These are phyloP conservation scores for Percopsis omiscomaycus DNA, from an alignment of 2,797 vertebrate species.

Conservation along the genomic window DNA sequence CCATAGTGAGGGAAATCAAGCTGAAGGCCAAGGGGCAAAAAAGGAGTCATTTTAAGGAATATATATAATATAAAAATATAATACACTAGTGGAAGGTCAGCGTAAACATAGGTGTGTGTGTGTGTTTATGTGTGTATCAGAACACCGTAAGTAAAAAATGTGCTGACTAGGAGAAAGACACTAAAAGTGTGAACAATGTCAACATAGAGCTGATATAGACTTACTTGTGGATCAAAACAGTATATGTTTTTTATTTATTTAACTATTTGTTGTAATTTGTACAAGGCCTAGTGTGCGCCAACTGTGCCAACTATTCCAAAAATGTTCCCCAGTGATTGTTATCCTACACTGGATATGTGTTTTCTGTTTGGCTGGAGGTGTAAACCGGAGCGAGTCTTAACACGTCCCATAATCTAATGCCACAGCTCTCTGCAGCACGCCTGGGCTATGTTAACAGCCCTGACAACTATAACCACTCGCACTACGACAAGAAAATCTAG, in stretches of 20 bases:
- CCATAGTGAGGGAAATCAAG: not conserved
- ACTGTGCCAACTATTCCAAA: not conserved
- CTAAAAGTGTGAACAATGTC: not conserved
- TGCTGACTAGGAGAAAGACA: not conserved
- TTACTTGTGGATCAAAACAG: not conserved
- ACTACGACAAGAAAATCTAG: slow-evolving; percentile 31
- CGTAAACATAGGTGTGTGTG: not conserved
- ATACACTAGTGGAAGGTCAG: not conserved
- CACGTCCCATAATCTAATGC: slow-evolving; percentile 57
- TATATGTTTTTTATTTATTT: too few relatives aligned
- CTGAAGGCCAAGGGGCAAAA: not conserved
- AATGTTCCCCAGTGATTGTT: slow-evolving; percentile 11
- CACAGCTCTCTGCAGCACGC: slow-evolving; percentile 39
- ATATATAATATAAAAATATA: not conserved
- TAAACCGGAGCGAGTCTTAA: slow-evolving; percentile 52
- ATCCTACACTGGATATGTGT: slow-evolving; percentile 3
- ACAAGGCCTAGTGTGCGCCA: not conserved
- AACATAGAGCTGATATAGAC: not conserved
- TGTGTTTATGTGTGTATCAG: too few relatives aligned
- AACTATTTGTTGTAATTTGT: too few relatives aligned
- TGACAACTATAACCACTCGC: slow-evolving; percentile 41
- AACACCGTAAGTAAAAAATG: slow-evolving; percentile 11
- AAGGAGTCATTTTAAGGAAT: not conserved
- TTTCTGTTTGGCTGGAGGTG: not conserved
- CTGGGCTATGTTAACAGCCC: slow-evolving; percentile 46